Percentiles rank a stretch among this genome's conserved stretches.
Conservation (phyloP, 2,797 vertebrate genomes). For the Crocidura indochinensis region DNA sequence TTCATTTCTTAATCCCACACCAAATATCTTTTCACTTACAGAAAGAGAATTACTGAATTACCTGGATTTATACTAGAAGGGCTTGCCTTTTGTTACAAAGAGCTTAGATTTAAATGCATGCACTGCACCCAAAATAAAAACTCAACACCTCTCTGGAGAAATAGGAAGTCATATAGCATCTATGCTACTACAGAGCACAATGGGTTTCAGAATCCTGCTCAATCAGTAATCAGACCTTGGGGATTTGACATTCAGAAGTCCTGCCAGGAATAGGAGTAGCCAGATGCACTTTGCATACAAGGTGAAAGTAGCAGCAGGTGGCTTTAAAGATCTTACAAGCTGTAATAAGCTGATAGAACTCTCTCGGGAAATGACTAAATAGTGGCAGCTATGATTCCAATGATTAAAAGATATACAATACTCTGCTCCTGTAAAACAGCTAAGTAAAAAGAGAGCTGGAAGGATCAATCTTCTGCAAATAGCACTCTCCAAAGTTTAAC, state of each 20-base stretch:
- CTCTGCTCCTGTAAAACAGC: neutral
- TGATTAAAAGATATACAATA: conserved; percentile 58
- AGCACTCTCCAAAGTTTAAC: conserved; percentile 3
- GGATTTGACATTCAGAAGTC: neutral
- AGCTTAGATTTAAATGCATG: neutral
- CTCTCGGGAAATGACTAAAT: neutral
- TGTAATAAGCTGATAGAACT: neutral
- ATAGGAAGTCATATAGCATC: neutral
- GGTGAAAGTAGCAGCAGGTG: conserved; percentile 58
- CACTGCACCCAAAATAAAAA: neutral
- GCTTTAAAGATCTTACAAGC: conserved; percentile 30
- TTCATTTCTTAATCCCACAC: neutral
- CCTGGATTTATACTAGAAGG: neutral
- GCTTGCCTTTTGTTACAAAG: neutral
- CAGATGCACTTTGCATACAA: conserved; percentile 35
- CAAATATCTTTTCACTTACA: neutral
- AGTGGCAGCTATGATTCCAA: conserved; percentile 15
- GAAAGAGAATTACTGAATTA: neutral
- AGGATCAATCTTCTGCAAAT: neutral
- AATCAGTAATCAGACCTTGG: conserved; percentile 4
- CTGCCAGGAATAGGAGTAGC: conserved; percentile 19
- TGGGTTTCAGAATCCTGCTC: conserved; percentile 43
- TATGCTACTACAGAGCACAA: neutral
- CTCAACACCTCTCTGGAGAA: conserved; percentile 15
- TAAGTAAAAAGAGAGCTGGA: neutral